These are phyloP conservation scores for Spilarctia lutea DNA, from an alignment of 2,888 invertebrate genomes.

Conservation along the genomic window DNA sequence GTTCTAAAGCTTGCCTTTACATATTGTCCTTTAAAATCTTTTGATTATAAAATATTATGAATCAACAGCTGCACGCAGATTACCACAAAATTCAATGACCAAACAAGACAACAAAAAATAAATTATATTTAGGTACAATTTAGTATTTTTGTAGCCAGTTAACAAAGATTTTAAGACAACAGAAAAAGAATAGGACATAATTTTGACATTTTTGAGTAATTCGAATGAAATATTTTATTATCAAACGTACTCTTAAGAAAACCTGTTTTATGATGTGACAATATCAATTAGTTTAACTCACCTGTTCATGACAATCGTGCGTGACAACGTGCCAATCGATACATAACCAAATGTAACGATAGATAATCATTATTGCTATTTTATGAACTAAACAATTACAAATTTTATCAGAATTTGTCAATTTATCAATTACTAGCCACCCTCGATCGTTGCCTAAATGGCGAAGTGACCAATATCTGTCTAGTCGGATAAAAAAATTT, in stretches of 20 bases:
- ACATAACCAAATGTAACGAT: no score
- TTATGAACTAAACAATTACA: not conserved
- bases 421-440: not conserved
- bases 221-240: not conserved
- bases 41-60: not conserved
- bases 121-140: no score
- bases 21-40: not conserved
- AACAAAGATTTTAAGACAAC: no score
- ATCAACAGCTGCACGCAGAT: not conserved
- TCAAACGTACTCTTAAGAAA: not conserved
- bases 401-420: not conserved
- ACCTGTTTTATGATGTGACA: not conserved
- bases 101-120: not conserved
- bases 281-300: not conserved
- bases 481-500: not conserved
- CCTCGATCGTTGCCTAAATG: not conserved
- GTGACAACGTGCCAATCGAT: not conserved
- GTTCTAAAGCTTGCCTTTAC: not conserved
- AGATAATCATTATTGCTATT: no score
- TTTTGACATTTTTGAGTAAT: no score
- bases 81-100: not conserved
- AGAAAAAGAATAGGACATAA: no score
- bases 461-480: not conserved
- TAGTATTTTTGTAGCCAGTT: no score
- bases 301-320: not conserved